These are phyloP conservation scores for Theodoxus fluviatilis DNA, from an alignment of 2,888 invertebrate species.

Conservation along the genomic window DNA sequence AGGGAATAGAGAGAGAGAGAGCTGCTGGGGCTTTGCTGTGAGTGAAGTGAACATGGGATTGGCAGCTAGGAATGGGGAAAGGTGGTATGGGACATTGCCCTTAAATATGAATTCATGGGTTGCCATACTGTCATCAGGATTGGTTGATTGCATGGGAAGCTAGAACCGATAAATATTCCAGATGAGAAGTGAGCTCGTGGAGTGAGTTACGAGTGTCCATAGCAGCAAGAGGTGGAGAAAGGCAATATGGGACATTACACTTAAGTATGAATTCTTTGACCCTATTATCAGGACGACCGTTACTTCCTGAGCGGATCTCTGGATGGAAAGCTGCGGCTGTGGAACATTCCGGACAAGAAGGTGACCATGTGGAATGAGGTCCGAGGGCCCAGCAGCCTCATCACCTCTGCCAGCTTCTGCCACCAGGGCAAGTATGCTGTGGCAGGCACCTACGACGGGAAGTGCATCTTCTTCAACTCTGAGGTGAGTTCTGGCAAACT, in stretches of 20 bases:
- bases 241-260: neutral
- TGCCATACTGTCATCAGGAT: too few relatives aligned
- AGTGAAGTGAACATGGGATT: too few relatives aligned
- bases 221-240: too few relatives aligned
- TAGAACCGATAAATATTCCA: too few relatives aligned
- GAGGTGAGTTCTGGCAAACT: slow-evolving; percentile 70
- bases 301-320: slow-evolving; percentile 96
- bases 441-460: slow-evolving; percentile 96
- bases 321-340: slow-evolving; percentile 96
- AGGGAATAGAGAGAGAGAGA: too few relatives aligned
- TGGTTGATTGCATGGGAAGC: too few relatives aligned
- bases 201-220: too few relatives aligned
- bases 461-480: slow-evolving; percentile 97
- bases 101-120: too few relatives aligned
- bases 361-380: slow-evolving; percentile 95
- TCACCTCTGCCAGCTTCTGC: slow-evolving; percentile 96
- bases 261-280: neutral
- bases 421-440: slow-evolving; percentile 98
- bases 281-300: slow-evolving; percentile 69
- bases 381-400: slow-evolving; percentile 80
- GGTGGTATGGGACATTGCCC: too few relatives aligned
- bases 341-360: slow-evolving; percentile 99
- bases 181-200: too few relatives aligned
- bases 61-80: too few relatives aligned
- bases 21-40: too few relatives aligned